Evolutionary conservation across 2,797 vertebrate species (phyloP).

Genomic region (Acrossocheilus fasciatus): DNA sequence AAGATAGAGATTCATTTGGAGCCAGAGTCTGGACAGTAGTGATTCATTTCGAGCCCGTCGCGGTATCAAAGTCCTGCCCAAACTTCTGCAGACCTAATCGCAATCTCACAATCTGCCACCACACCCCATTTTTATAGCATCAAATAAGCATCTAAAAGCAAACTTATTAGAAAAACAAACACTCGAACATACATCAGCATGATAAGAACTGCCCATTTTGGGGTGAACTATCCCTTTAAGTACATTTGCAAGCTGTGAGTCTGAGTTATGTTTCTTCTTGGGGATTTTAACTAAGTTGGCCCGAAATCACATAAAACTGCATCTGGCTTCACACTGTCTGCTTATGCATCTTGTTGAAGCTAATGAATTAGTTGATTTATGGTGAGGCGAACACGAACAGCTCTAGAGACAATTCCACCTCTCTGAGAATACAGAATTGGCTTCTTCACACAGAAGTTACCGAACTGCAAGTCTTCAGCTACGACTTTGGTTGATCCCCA

Average conservation of each 20-base stretch:
- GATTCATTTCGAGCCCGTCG: too few species aligned
- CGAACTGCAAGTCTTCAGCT: slow-evolving; percentile 7
- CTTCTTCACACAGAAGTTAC: slow-evolving; percentile 10
- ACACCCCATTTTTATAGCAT: too few species aligned
- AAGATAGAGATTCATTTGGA: too few species aligned
- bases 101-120: too few species aligned
- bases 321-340: slow-evolving; percentile 13
- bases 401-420: neutral
- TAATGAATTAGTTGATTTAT: slow-evolving; percentile 11
- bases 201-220: neutral
- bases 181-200: too few species aligned
- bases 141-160: too few species aligned
- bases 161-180: too few species aligned
- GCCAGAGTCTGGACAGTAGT: too few species aligned
- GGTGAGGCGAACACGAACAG: neutral
- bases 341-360: slow-evolving; percentile 21
- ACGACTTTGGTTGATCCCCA: neutral
- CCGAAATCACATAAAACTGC: slow-evolving; percentile 11
- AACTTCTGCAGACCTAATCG: too few species aligned
- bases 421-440: neutral
- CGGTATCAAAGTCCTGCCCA: too few species aligned
- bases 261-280: slow-evolving; percentile 4
- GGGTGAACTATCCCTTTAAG: neutral
- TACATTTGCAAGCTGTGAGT: slow-evolving; percentile 1
- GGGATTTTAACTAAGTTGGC: neutral